These are phyloP conservation scores for Pseudachorutes palmiensis DNA, from an alignment of 1,140 invertebrate genomes.

Conservation along the genomic window DNA sequence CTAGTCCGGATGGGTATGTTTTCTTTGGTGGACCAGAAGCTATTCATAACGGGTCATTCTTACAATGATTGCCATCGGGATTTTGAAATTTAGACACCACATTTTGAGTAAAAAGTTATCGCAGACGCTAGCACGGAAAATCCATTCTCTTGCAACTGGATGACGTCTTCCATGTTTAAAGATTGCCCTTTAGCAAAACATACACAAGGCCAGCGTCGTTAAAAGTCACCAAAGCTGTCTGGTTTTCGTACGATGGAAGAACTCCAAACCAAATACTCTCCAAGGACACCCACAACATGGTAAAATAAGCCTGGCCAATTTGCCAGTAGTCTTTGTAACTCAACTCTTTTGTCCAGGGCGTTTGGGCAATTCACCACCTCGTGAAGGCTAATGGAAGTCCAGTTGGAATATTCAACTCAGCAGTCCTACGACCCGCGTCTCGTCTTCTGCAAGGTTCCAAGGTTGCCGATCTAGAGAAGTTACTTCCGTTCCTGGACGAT, in stretches of 20 bases:
- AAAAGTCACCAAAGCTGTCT: neutral
- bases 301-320: too few relatives aligned
- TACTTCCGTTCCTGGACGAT: neutral
- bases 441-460: neutral
- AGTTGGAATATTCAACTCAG: neutral
- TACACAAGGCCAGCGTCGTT: neutral
- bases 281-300: neutral
- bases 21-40: neutral
- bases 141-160: too few relatives aligned
- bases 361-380: neutral
- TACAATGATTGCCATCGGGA: neutral
- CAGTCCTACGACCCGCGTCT: neutral
- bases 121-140: neutral
- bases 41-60: neutral
- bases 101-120: neutral
- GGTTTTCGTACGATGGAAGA: neutral
- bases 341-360: neutral
- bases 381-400: neutral
- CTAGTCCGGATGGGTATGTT: conserved; percentile 16
- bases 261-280: neutral
- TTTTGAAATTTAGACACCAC: neutral
- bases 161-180: too few relatives aligned
- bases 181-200: neutral
- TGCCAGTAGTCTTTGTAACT: too few relatives aligned
- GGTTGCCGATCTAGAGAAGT: neutral